Evolutionary conservation across 2,888 invertebrate species (phyloP).

Genomic region (Volucella zonaria): DNA sequence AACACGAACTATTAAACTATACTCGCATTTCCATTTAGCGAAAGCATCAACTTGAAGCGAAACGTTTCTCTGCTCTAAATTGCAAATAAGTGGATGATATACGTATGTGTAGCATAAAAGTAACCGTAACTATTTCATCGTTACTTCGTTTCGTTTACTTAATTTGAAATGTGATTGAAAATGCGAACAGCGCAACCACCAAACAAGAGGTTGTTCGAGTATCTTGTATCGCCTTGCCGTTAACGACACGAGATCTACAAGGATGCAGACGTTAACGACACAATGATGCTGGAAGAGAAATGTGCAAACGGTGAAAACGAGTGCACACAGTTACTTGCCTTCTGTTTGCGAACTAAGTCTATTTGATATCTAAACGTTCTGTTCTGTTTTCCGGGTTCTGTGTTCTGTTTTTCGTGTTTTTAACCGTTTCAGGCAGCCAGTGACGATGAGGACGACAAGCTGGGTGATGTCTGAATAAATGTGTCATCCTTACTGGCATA

Average conservation of each 20-base stretch:
- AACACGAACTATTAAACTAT: slow-evolving; percentile 4
- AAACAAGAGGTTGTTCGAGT: slow-evolving; percentile 28
- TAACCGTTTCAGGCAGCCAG: slow-evolving; percentile 47
- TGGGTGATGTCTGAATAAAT: slow-evolving; percentile 62
- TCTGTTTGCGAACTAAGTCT: slow-evolving; percentile 68
- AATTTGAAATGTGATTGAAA: slow-evolving; percentile 65
- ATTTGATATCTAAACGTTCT: slow-evolving; percentile 70
- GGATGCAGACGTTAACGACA: slow-evolving; percentile 17
- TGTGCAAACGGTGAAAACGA: slow-evolving; percentile 25
- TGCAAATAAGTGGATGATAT: slow-evolving; percentile 49
- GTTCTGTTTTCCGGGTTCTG: too few relatives aligned
- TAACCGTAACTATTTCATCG: slow-evolving; percentile 56
- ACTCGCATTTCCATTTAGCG: neutral
- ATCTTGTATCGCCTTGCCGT: slow-evolving; percentile 26
- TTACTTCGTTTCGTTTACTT: slow-evolving; percentile 49
- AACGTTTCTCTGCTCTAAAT: slow-evolving; percentile 27
- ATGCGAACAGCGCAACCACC: slow-evolving; percentile 64
- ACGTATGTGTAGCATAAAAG: slow-evolving; percentile 1
- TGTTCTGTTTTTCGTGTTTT: slow-evolving; percentile 33
- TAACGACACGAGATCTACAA: neutral
- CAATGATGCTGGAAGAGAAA: slow-evolving; percentile 1
- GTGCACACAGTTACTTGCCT: slow-evolving; percentile 46
- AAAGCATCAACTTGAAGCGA: neutral
- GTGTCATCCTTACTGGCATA: slow-evolving; percentile 45
- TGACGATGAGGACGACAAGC: slow-evolving; percentile 55